Base-by-base conservation (phyloP, 2,113 vertebrate genomes). In the Lasiurus cinereus region DNA sequence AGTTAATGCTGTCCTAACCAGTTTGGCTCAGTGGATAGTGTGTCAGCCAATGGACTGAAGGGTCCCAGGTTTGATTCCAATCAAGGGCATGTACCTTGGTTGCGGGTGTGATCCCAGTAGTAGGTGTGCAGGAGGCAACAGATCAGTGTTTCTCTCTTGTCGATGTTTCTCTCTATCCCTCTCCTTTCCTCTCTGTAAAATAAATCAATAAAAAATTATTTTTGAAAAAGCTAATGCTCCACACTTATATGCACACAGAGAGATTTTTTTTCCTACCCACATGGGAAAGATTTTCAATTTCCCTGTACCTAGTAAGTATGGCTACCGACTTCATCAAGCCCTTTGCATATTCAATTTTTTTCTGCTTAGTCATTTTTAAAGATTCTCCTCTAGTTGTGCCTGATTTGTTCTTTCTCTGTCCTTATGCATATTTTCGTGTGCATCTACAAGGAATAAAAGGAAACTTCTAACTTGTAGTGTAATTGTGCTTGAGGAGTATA, bases 381-480 rank as follows among this genome's bases (percentile, higher is more conserved):
- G 88, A 97, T 69, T 22, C 87, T 90, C 70, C 36, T 93, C 39
- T 33, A 62, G 52, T 56, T 11, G 50, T 96, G 95, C 94, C 8
- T 89, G 92, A 95, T 97, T 97, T 74, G 29, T 79, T 97, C 85
- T 88, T 93, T 95, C 76, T 94, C 83, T 92, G 54, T 86, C 73
- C 31, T 96, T 90, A 74, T 69, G 94, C 79, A 85, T 88, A 96
- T 96, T 96, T 96, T 98, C 94, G 78, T 83, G 12, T 87, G 24
- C 94, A 80, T 70, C 95, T 93, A 90, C 8, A 95, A 96, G 46
- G 86, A 90, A 86, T 93, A 73, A 94, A 96, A 96, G 94, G 88
- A 94, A 89, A 97, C 96, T 98, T 84, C 95, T 97, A 97, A 98
- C 97, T 98, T 97, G 90, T 82, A 91, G 36, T 62, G 94, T 93